These are phyloP conservation scores for Rotaria socialis DNA, from an alignment of 2,888 invertebrate genomes.

Conservation along the genomic window DNA sequence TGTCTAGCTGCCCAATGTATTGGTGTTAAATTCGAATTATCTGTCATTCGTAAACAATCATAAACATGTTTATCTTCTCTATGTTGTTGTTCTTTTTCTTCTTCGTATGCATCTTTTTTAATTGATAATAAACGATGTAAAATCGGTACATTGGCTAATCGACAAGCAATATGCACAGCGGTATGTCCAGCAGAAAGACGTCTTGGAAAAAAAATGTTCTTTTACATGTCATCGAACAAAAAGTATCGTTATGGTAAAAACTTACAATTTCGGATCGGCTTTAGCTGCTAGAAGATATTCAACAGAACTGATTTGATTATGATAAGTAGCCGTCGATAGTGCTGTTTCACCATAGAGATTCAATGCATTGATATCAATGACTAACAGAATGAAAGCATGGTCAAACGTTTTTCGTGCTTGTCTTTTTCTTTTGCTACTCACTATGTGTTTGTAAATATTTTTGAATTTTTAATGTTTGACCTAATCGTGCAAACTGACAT, in stretches of 20 bases:
- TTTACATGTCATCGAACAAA: no score
- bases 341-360: neutral
- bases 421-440: neutral
- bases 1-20: conserved; percentile 3
- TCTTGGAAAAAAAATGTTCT: neutral
- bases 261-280: neutral
- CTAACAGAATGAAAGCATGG: neutral
- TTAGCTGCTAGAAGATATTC: neutral
- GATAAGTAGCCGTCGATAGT: neutral
- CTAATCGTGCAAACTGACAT: conserved; percentile 20
- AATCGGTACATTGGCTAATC: neutral
- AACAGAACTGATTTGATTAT: neutral
- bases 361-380: neutral
- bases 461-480: neutral
- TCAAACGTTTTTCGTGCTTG: neutral
- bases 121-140: neutral
- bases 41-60: neutral
- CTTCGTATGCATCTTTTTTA: neutral
- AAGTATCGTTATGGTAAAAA: neutral
- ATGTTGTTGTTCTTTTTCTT: neutral
- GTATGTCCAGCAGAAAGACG: neutral
- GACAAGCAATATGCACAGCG: neutral
- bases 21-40: neutral
- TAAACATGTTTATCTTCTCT: neutral
- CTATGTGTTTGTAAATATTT: neutral